Conservation (phyloP, 2,797 vertebrate species). For the Labeo calbasu region DNA sequence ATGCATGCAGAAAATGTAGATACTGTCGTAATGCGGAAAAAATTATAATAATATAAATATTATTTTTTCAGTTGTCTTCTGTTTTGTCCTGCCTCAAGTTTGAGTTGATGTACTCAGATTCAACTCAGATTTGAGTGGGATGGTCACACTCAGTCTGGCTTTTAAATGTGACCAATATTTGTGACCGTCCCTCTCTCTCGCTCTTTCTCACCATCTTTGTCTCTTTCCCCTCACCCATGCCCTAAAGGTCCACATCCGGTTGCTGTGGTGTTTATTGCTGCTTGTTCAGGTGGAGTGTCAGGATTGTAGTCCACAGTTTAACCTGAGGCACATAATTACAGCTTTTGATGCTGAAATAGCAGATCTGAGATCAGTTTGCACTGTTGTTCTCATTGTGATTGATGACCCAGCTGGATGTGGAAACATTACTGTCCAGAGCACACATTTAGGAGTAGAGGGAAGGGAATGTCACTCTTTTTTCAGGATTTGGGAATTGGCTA, state of each 20-base stretch:
- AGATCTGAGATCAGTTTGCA: constrained; percentile 49
- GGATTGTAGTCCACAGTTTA: constrained; percentile 50
- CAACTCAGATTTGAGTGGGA: neutral
- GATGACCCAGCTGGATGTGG: constrained; percentile 44
- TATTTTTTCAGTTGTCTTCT: neutral
- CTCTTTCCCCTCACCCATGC: constrained; percentile 28
- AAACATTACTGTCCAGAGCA: constrained; percentile 41
- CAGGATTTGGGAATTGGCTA: neutral
- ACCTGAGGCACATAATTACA: constrained; percentile 51
- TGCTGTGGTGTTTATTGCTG: constrained; percentile 39
- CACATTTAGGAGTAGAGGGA: constrained; percentile 4
- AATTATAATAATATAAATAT: neutral
- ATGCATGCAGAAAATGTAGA: neutral
- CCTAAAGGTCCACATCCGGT: constrained; percentile 31
- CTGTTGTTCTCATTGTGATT: constrained; percentile 41
- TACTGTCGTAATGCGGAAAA: too few species aligned
- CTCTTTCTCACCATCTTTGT: constrained; percentile 50
- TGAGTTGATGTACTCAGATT: neutral
- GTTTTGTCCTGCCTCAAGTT: neutral
- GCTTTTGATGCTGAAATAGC: constrained; percentile 34
- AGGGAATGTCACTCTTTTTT: constrained; percentile 44
- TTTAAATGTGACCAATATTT: constrained; percentile 45
- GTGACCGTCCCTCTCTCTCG: constrained; percentile 29
- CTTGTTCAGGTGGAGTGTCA: constrained; percentile 57
- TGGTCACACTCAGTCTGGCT: constrained; percentile 5